phyloP scores from a whole-genome alignment of 2,113 vertebrate genomes.

The Vidua chalybeata region DNA sequence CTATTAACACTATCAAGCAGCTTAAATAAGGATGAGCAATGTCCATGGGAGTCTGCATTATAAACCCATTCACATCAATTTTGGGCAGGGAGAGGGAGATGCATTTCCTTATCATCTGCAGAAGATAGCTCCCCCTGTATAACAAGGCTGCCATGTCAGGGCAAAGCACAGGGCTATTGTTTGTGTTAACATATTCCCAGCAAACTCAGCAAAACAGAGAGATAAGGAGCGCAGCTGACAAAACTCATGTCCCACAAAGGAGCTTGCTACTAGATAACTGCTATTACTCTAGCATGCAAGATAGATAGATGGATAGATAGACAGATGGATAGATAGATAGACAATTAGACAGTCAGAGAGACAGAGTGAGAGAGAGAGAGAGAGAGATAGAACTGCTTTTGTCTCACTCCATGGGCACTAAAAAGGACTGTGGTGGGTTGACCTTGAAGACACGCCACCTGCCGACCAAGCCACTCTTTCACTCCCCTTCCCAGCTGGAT shows the following conservation, averaged over 20 bases:
- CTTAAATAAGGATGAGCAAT: neutral
- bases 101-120: neutral
- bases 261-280: neutral
- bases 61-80: neutral
- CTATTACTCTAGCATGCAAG: neutral
- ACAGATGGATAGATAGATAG: neutral
- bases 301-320: rapidly evolving
- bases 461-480: neutral
- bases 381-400: neutral
- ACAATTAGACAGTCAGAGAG: neutral
- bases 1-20: neutral
- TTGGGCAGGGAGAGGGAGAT: neutral
- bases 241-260: rapidly evolving
- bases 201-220: neutral
- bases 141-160: neutral
- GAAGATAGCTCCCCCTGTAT: rapidly evolving
- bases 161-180: neutral
- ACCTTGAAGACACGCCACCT: rapidly evolving
- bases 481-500: too few species aligned
- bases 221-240: neutral
- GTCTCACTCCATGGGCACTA: rapidly evolving
- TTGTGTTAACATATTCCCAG: neutral
- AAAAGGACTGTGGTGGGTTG: neutral
- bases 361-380: neutral
- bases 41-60: neutral